These are phyloP conservation scores for Smithornis capensis DNA, from an alignment of 2,113 vertebrate genomes.

Conservation along the genomic window DNA sequence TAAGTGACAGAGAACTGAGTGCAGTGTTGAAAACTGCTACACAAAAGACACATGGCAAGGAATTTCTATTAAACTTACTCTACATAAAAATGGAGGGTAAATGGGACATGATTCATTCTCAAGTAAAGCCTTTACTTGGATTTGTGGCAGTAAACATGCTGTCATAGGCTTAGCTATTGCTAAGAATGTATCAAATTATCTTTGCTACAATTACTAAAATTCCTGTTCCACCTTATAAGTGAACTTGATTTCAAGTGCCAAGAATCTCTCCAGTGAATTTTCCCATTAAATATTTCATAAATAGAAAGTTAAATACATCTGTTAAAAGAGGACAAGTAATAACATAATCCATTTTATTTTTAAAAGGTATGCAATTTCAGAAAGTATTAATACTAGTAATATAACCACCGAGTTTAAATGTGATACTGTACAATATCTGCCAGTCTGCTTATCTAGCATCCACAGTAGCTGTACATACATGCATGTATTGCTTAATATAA, in stretches of 20 bases:
- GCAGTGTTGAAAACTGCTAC: background rate
- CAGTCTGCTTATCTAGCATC: slow-evolving; percentile 41
- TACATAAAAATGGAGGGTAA: slow-evolving; percentile 43
- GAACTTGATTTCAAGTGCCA: slow-evolving; percentile 64
- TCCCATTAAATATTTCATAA: slow-evolving; percentile 65
- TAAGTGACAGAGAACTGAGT: background rate
- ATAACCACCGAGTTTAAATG: slow-evolving; percentile 47
- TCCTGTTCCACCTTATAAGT: slow-evolving; percentile 53
- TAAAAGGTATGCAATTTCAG: slow-evolving; percentile 56
- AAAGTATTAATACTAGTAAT: slow-evolving; percentile 64
- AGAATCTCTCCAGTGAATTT: slow-evolving; percentile 60
- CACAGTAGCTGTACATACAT: background rate
- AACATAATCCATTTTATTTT: slow-evolving; percentile 65
- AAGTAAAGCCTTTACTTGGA: slow-evolving; percentile 48
- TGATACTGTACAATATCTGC: slow-evolving; percentile 21
- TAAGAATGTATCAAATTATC: slow-evolving; percentile 65
- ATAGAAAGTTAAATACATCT: slow-evolving; percentile 64
- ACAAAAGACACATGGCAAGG: background rate
- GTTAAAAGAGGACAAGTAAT: slow-evolving; percentile 57
- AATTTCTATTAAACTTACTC: slow-evolving; percentile 51
- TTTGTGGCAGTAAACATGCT: slow-evolving; percentile 46
- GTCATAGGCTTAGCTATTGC: slow-evolving; percentile 49
- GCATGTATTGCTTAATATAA: background rate
- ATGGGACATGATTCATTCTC: slow-evolving; percentile 50
- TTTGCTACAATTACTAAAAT: slow-evolving; percentile 65